These are phyloP conservation scores for Zaprionus lineosus DNA, from an alignment of 2,888 invertebrate species.

Conservation along the genomic window DNA sequence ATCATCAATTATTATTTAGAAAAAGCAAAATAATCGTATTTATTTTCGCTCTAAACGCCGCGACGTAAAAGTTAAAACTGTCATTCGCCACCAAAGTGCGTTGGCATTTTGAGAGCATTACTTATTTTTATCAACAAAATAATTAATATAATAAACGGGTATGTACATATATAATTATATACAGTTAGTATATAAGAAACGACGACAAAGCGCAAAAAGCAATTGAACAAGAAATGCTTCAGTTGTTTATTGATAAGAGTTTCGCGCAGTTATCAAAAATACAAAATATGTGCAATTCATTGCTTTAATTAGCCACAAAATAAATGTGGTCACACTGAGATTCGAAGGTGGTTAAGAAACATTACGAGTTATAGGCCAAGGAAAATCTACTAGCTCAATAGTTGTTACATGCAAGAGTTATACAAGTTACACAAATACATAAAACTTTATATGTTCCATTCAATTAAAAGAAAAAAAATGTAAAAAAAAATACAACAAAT, in stretches of 20 bases:
- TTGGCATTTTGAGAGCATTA: conserved; percentile 54
- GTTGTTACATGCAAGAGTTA: no score
- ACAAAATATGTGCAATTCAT: conserved; percentile 11
- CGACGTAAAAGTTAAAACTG: conserved; percentile 61
- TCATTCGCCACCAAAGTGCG: conserved; percentile 54
- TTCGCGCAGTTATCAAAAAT: conserved; percentile 33
- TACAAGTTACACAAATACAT: no score
- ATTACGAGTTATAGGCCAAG: no score
- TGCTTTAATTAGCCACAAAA: neutral
- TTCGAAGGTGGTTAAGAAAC: no score
- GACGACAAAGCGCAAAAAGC: conserved; percentile 29
- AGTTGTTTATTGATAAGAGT: conserved; percentile 39
- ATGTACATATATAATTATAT: conserved; percentile 4
- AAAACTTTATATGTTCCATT: neutral
- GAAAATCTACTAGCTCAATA: no score
- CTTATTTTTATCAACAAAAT: conserved; percentile 51
- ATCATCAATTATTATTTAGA: no score
- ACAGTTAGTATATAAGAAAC: conserved; percentile 3
- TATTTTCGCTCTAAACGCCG: conserved; percentile 45
- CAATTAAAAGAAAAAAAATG: neutral
- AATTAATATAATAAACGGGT: conserved; percentile 34
- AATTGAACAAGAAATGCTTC: conserved; percentile 47
- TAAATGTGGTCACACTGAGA: conserved; percentile 38
- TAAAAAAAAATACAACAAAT: neutral
- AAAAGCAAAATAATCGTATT: no score